phyloP scores from a whole-genome alignment of 2,888 invertebrate genomes.

The Notodonta ziczac region DNA sequence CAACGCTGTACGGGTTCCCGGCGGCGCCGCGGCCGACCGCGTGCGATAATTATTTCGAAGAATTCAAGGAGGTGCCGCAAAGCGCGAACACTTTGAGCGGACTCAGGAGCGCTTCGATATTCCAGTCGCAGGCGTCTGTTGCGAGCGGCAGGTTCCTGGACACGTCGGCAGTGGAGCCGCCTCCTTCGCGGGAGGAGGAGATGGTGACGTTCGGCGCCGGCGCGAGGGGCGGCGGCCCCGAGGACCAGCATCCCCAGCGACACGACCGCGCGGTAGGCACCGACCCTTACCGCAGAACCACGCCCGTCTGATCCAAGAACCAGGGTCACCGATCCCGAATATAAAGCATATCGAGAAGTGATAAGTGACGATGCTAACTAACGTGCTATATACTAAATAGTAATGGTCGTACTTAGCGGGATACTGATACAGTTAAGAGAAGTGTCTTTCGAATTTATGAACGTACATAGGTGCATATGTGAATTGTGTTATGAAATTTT shows the following conservation, averaged over 20 bases:
- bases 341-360: constrained; percentile 82
- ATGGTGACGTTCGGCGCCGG: constrained; percentile 89
- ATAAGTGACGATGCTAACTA: constrained; percentile 68
- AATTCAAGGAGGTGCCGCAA: constrained; percentile 81
- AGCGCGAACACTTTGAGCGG: constrained; percentile 80
- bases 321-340: constrained; percentile 55
- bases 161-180: constrained; percentile 87
- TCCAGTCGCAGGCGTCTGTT: constrained; percentile 84
- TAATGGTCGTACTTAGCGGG: constrained; percentile 51
- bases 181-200: constrained; percentile 87
- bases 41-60: constrained; percentile 85
- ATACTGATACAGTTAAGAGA: constrained; percentile 51
- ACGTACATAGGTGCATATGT: constrained; percentile 56
- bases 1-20: constrained; percentile 86
- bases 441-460: constrained; percentile 78
- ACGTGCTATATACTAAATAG: constrained; percentile 60
- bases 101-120: constrained; percentile 77
- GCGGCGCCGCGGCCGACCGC: constrained; percentile 86
- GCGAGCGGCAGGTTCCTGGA: constrained; percentile 88
- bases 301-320: constrained; percentile 80
- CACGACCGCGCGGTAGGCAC: constrained; percentile 80
- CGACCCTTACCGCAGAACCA: constrained; percentile 85
- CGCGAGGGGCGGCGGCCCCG: constrained; percentile 59
- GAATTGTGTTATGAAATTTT: constrained; percentile 72
- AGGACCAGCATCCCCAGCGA: constrained; percentile 59